Evolutionary conservation across 2,113 vertebrate genomes (phyloP), one percentile per base, ranked within the genome.

Genomic region (Strigops habroptila): DNA sequence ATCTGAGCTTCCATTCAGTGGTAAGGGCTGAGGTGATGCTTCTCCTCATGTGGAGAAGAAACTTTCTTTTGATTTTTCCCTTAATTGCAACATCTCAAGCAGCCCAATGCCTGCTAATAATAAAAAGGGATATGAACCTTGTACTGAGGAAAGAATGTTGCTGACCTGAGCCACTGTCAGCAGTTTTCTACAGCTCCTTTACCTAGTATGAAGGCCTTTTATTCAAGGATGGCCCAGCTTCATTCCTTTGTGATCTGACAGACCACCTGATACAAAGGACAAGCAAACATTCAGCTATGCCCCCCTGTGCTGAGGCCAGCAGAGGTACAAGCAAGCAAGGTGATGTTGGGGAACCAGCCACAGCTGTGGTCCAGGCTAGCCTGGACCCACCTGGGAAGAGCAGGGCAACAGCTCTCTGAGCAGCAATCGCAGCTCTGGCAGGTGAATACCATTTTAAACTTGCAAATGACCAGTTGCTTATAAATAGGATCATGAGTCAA

Each of bases 341-440:
- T 0, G 2, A 35, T 62, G 24, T 18, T 3, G 10, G 33, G 10
- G 53, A 17, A 41, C 23, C 27, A 9, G 44, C 28, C 0, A 3
- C n/a, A 77, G 53, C 41, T 4, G 1, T 0, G 1, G 17, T 4
- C 33, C 18, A 49, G 43, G 18, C 37, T 33, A 27, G 24, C 33
- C 44, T 59, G 33, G 57, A 59, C 22, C 57, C 15, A 22, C n/a
- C 57, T 35, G 23, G 53, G n/a, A 63, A 63, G 70, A 74, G 83
- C 37, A 33, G 43, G 9, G 43, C 31, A 49, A 7, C 37, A 57
- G 28, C 25, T 62, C 33, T 31, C 39, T 13, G 12, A 43, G 70
- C 51, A 81, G 69, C 24, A n/a, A 13, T 57, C 33, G 27, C 60
- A 41, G 27, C 22, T 81, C 62, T 53, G 86, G 59, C 55, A 63